These are phyloP conservation scores for Percina caprodes DNA, from an alignment of 2,113 vertebrate species.

Conservation along the genomic window DNA sequence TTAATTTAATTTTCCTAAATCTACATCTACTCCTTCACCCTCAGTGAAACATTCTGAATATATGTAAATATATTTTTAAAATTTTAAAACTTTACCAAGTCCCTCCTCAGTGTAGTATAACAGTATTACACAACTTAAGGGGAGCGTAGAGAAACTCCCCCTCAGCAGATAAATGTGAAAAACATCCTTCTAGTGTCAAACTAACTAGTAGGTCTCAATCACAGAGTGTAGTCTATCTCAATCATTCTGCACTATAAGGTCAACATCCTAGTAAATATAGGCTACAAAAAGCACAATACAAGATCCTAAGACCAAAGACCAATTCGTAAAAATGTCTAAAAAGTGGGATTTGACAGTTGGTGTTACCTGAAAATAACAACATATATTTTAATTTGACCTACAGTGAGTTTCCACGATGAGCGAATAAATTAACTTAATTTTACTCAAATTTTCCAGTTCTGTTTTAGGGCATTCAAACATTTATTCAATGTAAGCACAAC, in stretches of 20 bases:
- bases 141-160: background rate
- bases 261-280: background rate
- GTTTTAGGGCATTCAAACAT: too few species aligned
- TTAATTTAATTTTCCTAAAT: background rate
- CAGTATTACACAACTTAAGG: background rate
- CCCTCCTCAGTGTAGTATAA: background rate
- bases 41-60: background rate
- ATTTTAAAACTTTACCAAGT: background rate
- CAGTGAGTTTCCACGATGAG: background rate
- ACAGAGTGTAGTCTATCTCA: too few species aligned
- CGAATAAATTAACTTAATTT: background rate
- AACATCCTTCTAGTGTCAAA: background rate
- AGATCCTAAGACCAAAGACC: background rate
- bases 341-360: background rate
- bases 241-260: background rate
- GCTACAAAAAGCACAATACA: background rate
- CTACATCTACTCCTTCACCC: background rate
- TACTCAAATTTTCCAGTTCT: background rate
- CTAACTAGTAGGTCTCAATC: background rate
- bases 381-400: too few species aligned
- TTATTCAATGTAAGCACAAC: too few species aligned
- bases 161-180: background rate
- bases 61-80: background rate
- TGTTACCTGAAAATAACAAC: background rate
- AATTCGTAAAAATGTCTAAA: background rate